Percentiles rank a stretch among this genome's conserved stretches.
These are phyloP conservation scores for Anas flavirostris DNA, from an alignment of 2,797 vertebrate species.

Conservation along the genomic window DNA sequence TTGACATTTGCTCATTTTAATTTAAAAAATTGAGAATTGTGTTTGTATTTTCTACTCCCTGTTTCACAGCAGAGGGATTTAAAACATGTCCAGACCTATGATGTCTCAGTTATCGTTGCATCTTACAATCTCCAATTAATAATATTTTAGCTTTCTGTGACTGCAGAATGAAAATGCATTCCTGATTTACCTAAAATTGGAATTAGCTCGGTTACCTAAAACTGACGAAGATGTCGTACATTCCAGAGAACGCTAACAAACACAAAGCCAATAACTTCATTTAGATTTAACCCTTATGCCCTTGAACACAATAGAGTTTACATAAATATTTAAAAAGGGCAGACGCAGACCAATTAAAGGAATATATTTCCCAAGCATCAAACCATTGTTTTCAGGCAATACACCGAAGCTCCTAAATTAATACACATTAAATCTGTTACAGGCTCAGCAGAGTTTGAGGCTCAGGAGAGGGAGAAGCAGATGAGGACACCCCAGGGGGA, in stretches of 20 bases:
- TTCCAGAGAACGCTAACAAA: not conserved
- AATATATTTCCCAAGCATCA: slow-evolving; percentile 47
- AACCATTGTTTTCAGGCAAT: slow-evolving; percentile 50
- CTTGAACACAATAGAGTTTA: slow-evolving; percentile 35
- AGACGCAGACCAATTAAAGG: slow-evolving; percentile 33
- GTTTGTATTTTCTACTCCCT: not conserved
- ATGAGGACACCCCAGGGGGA: slow-evolving; percentile 18
- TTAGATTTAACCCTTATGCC: slow-evolving; percentile 7
- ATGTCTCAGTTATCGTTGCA: not conserved
- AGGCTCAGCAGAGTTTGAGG: slow-evolving; percentile 29
- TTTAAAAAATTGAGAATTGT: not conserved
- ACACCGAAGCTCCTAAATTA: slow-evolving; percentile 30
- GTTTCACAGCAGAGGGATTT: slow-evolving; percentile 25
- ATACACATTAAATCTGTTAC: slow-evolving; percentile 46
- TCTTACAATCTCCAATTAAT: not conserved
- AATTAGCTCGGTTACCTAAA: not conserved
- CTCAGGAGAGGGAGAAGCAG: slow-evolving; percentile 17
- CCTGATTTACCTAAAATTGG: not conserved
- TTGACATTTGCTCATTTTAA: slow-evolving; percentile 18
- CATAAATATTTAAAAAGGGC: slow-evolving; percentile 46
- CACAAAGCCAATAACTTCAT: not conserved
- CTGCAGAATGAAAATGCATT: not conserved
- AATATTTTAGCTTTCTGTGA: not conserved
- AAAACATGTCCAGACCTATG: not conserved
- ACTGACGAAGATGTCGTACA: rapidly evolving